Evolutionary conservation across 2,888 invertebrate species (phyloP).

Genomic region (Craniophora ligustri): DNA sequence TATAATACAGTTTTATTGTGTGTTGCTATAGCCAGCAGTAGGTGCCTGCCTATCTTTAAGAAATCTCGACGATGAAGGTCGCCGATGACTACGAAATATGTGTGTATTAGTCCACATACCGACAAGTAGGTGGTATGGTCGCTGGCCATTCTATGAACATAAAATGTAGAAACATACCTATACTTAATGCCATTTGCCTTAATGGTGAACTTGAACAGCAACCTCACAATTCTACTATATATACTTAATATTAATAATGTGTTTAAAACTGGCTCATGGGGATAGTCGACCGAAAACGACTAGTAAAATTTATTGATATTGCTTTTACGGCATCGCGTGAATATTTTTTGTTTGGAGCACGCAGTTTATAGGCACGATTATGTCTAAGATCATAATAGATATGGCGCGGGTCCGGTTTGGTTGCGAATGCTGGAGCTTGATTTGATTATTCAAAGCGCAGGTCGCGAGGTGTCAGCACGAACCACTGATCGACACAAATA

Average conservation of each 20-base stretch:
- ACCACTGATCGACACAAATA: conserved; percentile 64
- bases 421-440: conserved; percentile 17
- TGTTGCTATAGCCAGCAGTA: conserved; percentile 19
- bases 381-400: conserved; percentile 25
- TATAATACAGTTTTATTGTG: conserved; percentile 16
- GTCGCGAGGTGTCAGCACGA: conserved; percentile 60
- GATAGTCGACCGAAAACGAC: conserved; percentile 36
- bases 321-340: conserved; percentile 25
- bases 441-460: conserved; percentile 38
- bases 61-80: conserved; percentile 50
- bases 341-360: conserved; percentile 25
- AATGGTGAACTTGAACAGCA: conserved; percentile 26
- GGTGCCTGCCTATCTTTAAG: too few species aligned
- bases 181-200: conserved; percentile 34
- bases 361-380: conserved; percentile 10
- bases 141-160: conserved; percentile 39
- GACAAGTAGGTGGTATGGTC: conserved; percentile 43
- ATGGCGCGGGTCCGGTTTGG: conserved; percentile 17
- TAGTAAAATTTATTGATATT: conserved; percentile 48
- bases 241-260: conserved; percentile 53
- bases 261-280: conserved; percentile 41
- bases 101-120: conserved; percentile 35
- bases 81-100: conserved; percentile 34
- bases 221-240: conserved; percentile 28
- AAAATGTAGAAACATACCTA: conserved; percentile 39